Evolutionary conservation across 2,113 vertebrate genomes (phyloP), one percentile per base, ranked within the genome.

Genomic region (Sphaerodactylus townsendi): DNA sequence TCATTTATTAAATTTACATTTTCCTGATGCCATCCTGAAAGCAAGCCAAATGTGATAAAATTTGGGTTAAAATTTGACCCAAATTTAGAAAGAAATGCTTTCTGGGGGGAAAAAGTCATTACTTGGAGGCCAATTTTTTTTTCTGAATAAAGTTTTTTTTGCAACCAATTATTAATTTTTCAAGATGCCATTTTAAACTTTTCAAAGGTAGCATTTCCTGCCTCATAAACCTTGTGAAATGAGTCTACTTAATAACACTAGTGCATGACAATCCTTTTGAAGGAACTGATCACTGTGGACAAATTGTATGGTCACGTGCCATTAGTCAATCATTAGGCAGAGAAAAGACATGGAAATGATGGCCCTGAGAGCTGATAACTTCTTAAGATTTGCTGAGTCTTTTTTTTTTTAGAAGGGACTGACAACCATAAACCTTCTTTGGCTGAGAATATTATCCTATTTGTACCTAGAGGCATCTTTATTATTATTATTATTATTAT

Each of bases 171-270:
- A 92, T 91, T 92, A 89, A 87, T 85, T 88, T 76, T n/a, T 84
- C 82, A 91, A 10, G 92, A 92, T 91, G 90, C 89, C 72, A 85
- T 82, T 87, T 46, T 72, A 91, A 92, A 91, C 84, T 93, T 94
- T 91, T 79, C 91, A 92, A 88, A 94, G 91, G 84, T 90, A 88
- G 76, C 87, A 89, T 81, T 93, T 91, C 80, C 86, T 94, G 93
- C 92, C 88, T 89, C 92, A 93, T 93, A 94, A 94, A 93, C 83
- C 85, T 91, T 72, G 89, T 69, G 83, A 88, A 93, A 94, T 90
- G 90, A 92, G 92, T 91, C 86, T 91, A 74, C 70, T 89, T 85
- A 86, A 90, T 91, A 92, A 94, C 89, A 91, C 83, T 64, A 85
- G 77, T 69, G 84, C 70, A 82, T 53, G 62, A 68, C 83, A 91